A percentile compares a stretch with the other conserved stretches of the same genome.
Evolutionary conservation across 2,888 invertebrate species (phyloP).

Genomic region (Sphinx pinastri): DNA sequence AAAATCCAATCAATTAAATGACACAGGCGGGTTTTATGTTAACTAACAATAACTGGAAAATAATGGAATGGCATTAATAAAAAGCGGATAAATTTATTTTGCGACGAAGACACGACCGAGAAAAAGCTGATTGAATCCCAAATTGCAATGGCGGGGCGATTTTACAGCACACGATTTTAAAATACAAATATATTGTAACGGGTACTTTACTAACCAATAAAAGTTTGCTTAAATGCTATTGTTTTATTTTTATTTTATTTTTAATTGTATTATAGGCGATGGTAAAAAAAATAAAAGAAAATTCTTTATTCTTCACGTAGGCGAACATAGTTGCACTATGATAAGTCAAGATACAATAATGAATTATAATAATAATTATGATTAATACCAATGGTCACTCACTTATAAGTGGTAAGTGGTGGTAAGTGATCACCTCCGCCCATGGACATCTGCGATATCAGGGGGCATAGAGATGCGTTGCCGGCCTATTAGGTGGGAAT

Average conservation of each 20-base stretch:
- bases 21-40: conserved; percentile 4
- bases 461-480: too few species aligned
- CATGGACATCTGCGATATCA: too few species aligned
- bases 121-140: conserved; percentile 70
- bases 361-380: too few species aligned
- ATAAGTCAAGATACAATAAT: too few species aligned
- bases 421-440: too few species aligned
- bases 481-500: too few species aligned
- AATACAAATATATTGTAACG: background rate
- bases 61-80: conserved; percentile 48
- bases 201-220: background rate
- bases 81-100: conserved; percentile 51
- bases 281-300: too few species aligned
- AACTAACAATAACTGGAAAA: conserved; percentile 34
- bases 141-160: conserved; percentile 55
- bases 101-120: conserved; percentile 44
- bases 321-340: too few species aligned
- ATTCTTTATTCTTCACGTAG: too few species aligned
- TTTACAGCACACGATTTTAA: conserved; percentile 43
- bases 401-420: too few species aligned
- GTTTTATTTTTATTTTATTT: background rate
- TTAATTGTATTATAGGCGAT: background rate
- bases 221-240: too few species aligned
- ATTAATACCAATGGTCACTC: too few species aligned
- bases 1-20: conserved; percentile 2